Base-by-base conservation (phyloP, 2,113 vertebrate genomes). In the Ammodytes dubius region DNA sequence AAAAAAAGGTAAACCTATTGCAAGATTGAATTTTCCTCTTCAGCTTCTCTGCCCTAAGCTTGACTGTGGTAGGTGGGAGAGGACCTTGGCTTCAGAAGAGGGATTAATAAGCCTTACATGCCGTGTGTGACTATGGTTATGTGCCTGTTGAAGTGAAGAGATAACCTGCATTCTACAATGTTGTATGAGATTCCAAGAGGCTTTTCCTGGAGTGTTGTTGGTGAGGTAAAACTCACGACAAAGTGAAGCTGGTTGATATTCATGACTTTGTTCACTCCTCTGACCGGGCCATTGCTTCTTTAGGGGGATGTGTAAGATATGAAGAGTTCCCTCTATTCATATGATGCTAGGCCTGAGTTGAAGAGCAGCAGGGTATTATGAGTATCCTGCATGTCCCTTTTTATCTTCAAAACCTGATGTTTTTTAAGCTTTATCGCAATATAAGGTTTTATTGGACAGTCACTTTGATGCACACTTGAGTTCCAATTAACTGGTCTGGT, bases 41-140 rank as follows among this genome's bases (percentile, higher is more conserved):
- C 65, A 59, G 39, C 53, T 27, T 77, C 53, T 81, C 68, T 47
- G 27, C 5, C 14, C 17, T 15, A 42, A 47, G 49, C 49, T 46
- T 2, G 15, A 12, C 46, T 42, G 5, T 65, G 35, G 3, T 59
- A 42, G 27, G 11, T 53, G 37, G 5, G 35, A 63, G 58, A 57
- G 53, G 45, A 40, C 72, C 65, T 82, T 64, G 42, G 42, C 56
- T 74, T 61, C 5, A 76, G 50, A 42, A 64, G 43, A 37, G 1
- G 19, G 65, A 50, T 69, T 43, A 43, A 27, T 27, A 27, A 45
- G 37, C 0, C 35, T 43, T 4, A 57, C 0, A 1, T 37, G 4
- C 3, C 7, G 40, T 52, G 40, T 57, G 57, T 43, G 15, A 7
- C 3, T 6, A 3, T n/a, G 13, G 47, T 50, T 46, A 8, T 60